Base-by-base conservation (phyloP, 2,113 vertebrate genomes). In the Donacobius atricapilla region DNA sequence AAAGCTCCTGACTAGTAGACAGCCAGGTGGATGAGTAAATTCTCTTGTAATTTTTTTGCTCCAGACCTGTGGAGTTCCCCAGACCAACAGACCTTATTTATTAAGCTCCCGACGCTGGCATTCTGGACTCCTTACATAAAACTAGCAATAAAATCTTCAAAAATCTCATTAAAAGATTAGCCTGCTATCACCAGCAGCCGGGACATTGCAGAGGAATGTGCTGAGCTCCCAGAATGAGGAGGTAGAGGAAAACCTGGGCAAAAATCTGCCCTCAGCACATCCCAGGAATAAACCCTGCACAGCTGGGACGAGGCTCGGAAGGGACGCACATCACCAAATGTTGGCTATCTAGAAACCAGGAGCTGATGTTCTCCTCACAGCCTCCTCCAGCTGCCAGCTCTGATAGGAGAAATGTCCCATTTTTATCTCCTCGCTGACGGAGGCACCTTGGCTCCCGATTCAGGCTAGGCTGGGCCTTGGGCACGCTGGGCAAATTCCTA, bases 161-260 rank as follows among this genome's bases (percentile, higher is more conserved):
- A 95, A 97, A 96, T 94, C 94, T 78, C 94, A 95, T 97, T 96
- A 95, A 94, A 95, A 95, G 91, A 91, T 97, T 95, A 96, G 72
- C 53, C 39, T 90, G 48, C 71, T 87, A 44, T 94, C 87, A 69
- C 37, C 85, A 75, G 61, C 79, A 83, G 82, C 89, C 79, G 82
- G 81, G 91, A 83, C 81, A n/a, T 13, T 68, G 57, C 80, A 81
- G 80, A 81, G 51, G 65, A 58, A 54, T 14, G 69, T 76, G 86
- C 50, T 85, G 53, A 93, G 84, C 75, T 83, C 51, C 78, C 58
- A 31, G 4, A 1, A 15, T 5, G 19, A 85, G 63, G 75, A 89
- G 50, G 33, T 0, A 33, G 39, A 85, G 68, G 28, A 63, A 89
- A 92, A 85, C 56, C 42, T 12, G 9, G 78, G 31, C 28, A 79